phyloP scores from a whole-genome alignment of 2,888 invertebrate species.

The Eulithis testata region DNA sequence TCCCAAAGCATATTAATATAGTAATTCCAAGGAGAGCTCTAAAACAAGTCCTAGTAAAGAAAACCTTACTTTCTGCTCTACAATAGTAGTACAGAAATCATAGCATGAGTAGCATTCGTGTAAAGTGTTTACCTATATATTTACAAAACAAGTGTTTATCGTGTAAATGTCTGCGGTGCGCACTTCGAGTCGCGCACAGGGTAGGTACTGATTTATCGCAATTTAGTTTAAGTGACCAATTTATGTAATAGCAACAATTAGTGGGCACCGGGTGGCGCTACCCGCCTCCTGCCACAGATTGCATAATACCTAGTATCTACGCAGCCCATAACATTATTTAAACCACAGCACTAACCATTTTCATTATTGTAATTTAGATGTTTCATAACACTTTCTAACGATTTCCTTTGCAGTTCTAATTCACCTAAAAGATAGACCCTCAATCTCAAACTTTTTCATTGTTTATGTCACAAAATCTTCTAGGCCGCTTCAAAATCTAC shows the following conservation, averaged over 20 bases:
- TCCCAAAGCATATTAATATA: too few relatives aligned
- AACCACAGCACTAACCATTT: conserved; percentile 27
- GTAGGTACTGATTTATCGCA: conserved; percentile 65
- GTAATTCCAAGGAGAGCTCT: too few relatives aligned
- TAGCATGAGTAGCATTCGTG: conserved; percentile 31
- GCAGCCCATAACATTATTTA: conserved; percentile 33
- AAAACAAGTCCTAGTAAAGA: background rate
- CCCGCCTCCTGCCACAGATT: conserved; percentile 43
- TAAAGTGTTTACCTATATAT: conserved; percentile 49
- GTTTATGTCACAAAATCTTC: too few relatives aligned
- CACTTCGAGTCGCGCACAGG: conserved; percentile 48
- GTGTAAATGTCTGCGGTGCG: conserved; percentile 51
- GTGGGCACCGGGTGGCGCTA: conserved; percentile 50
- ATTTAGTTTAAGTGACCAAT: conserved; percentile 70
- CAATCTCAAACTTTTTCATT: too few relatives aligned
- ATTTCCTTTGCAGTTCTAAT: background rate
- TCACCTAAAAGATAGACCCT: background rate
- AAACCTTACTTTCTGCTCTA: conserved; percentile 2
- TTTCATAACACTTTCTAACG: background rate
- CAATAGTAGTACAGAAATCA: conserved; percentile 28
- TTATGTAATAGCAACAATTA: conserved; percentile 71
- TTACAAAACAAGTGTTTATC: conserved; percentile 52
- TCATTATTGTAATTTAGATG: conserved; percentile 6
- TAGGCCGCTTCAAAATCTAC: too few relatives aligned
- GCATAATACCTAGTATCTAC: conserved; percentile 14